Percentiles rank a stretch among this genome's conserved stretches.
Conservation (phyloP, 2,797 vertebrate species). For the Lepus townsendii region DNA sequence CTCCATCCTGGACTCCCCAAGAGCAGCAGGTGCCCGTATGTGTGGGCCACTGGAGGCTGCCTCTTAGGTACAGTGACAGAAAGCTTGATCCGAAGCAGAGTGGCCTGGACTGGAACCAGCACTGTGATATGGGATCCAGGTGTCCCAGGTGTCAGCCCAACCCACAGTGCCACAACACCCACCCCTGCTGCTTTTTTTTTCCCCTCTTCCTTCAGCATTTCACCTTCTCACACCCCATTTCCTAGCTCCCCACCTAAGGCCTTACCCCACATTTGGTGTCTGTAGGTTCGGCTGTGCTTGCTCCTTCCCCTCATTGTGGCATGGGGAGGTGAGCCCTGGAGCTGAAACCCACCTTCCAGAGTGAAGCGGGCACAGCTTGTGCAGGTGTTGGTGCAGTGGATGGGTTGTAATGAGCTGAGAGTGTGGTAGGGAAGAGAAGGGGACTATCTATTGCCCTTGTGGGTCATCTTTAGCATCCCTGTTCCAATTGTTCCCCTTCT, state of each 20-base stretch:
- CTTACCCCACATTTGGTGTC: neutral
- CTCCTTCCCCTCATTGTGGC: neutral
- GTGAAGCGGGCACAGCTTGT: neutral
- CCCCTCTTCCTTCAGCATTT: neutral
- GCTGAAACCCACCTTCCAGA: neutral
- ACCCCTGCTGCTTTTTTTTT: neutral
- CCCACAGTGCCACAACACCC: too few relatives aligned
- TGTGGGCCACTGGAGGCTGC: too few relatives aligned
- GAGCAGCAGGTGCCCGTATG: too few relatives aligned
- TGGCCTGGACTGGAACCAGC: too few relatives aligned
- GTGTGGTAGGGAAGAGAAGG: neutral
- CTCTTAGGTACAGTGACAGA: too few relatives aligned
- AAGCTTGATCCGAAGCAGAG: too few relatives aligned
- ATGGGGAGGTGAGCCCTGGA: neutral
- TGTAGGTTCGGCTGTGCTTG: neutral
- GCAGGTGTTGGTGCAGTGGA: neutral
- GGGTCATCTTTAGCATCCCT: neutral
- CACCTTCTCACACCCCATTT: neutral
- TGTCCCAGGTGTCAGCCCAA: too few relatives aligned
- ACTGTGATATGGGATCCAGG: too few relatives aligned
- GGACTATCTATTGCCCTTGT: too few relatives aligned
- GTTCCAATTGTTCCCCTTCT: neutral
- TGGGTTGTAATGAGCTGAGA: neutral
- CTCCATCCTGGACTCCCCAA: too few relatives aligned
- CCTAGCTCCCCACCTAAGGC: neutral